A percentile compares a stretch with the other conserved stretches of the same genome.
These are phyloP conservation scores for Pseudomyrmex concolor DNA, from an alignment of 1,140 invertebrate genomes.

Conservation along the genomic window DNA sequence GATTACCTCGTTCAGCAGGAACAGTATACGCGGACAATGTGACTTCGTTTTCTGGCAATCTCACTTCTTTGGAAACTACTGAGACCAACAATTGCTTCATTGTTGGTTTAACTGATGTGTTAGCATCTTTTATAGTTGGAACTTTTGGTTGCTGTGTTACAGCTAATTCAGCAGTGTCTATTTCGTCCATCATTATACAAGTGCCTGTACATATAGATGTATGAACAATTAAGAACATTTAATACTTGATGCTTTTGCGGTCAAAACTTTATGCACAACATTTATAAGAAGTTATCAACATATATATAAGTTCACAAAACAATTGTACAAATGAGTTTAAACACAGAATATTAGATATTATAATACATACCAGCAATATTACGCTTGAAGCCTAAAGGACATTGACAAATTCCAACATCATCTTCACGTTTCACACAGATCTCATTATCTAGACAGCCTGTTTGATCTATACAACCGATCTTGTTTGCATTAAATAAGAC, in stretches of 20 bases:
- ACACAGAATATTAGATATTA: neutral
- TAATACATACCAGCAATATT: constrained; percentile 83
- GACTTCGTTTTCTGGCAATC: constrained; percentile 86
- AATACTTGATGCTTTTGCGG: no score
- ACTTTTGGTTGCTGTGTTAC: constrained; percentile 78
- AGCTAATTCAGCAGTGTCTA: constrained; percentile 70
- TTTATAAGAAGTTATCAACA: no score
- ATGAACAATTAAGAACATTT: neutral
- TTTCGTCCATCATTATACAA: constrained; percentile 68
- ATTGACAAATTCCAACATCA: constrained; percentile 89
- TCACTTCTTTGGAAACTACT: constrained; percentile 89
- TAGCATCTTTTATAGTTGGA: constrained; percentile 74
- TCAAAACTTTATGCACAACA: no score
- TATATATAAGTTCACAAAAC: no score
- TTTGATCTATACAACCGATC: constrained; percentile 80
- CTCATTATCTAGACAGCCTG: constrained; percentile 87
- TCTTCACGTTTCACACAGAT: constrained; percentile 87
- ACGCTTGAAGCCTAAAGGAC: constrained; percentile 86
- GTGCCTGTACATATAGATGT: constrained; percentile 73
- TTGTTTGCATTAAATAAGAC: constrained; percentile 78
- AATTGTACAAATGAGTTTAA: neutral
- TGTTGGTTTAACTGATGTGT: constrained; percentile 81
- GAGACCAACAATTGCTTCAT: constrained; percentile 91
- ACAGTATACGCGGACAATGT: constrained; percentile 92
- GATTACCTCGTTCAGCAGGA: constrained; percentile 89